Evolutionary conservation across 2,797 vertebrate species (phyloP), one percentile per base, ranked within the genome.

Genomic region (Eremophila alpestris): DNA sequence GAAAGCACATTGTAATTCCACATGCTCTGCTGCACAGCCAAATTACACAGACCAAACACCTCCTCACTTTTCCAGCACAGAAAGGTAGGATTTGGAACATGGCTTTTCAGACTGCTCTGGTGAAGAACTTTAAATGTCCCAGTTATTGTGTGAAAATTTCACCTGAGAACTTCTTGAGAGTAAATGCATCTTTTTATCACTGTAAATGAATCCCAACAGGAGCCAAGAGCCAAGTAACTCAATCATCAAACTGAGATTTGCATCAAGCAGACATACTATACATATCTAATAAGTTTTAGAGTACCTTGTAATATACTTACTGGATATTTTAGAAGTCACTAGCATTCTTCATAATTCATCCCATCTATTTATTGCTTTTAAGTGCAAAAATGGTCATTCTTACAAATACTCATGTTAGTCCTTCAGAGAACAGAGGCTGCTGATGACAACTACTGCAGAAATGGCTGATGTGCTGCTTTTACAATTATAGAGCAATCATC

Each of bases 1-100:
- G 95, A 97, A 98, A 98, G 94, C 38, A 79, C 27, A 55, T 18
- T 96, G 89, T 97, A 97, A 98, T 98, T 97, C 77, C 91, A 59
- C 52, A 43, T 24, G 97, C 95, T 97, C 34, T 56, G 89, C 95
- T 84, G 73, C 96, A 88, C 81, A 93, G 73, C 46, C 96, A 88
- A 97, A 97, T 91, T 89, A 95, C 59, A 60, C 65, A 73, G 71
- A 78, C 27, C 32, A 68, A 89, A 90, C 87, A 81, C 36, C 82
- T 89, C 80, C 93, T 86, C 69, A 78, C 18, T 85, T 73, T 83
- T 85, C 88, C 95, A 97, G 96, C 92, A 95, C 8, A 30, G 93
- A 73, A 73, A 79, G 26, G 67, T 59, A 27, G 60, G 11, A 54
- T 68, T 87, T 91, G 16, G 48, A 69, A 64, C 19, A 22, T 4